Base-by-base conservation (phyloP, 37 sponge, comb jelly and placozoan species). In the Ianthella basta region DNA sequence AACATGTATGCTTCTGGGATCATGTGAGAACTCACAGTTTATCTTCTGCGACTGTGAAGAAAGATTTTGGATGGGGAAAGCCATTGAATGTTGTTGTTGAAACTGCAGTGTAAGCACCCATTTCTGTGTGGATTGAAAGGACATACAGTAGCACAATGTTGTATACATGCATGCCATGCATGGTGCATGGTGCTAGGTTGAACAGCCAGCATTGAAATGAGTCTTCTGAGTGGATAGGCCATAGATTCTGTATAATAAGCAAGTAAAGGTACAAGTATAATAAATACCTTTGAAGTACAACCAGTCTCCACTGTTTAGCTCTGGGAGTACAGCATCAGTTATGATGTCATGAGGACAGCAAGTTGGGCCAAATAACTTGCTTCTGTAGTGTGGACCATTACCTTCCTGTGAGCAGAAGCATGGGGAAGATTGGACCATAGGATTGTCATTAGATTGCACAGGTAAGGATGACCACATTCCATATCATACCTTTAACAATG, bases 51-150 rank as follows among this genome's bases (percentile, higher is more conserved):
- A 44, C 50, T 10, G 8, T 44, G 82, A 95, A 97, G 89, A 84
- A 95, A 19, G 83, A 54, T 30, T 63, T 55, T 16, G 97, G 94
- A 25, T 57, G 86, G 38, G 66, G 40, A 44, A 92, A 97, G 0
- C 97, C 97, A 82, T 95, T 97, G 75, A 97, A 97, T 53, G 70
- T 56, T 19, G 96, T 89, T 15, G 84, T 53, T 18, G 94, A 86
- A 30, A 88, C 83, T 38, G 86, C 44, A 72, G 95, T 95, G 80
- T 97, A 97, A 2, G 97, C 97, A 13, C 97, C 97, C 97, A 97
- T 97, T 72, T 97, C 87, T n/a, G 50, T 8, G 8, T 44, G 50
- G 50, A 44, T 10, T n/a, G n/a, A n/a, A n/a, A n/a, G n/a, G n/a
- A n/a, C n/a, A n/a, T n/a, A n/a, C n/a, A n/a, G n/a, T n/a, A n/a